phyloP scores from a whole-genome alignment of 2,888 invertebrate genomes.

The Dasypogon diadema region DNA sequence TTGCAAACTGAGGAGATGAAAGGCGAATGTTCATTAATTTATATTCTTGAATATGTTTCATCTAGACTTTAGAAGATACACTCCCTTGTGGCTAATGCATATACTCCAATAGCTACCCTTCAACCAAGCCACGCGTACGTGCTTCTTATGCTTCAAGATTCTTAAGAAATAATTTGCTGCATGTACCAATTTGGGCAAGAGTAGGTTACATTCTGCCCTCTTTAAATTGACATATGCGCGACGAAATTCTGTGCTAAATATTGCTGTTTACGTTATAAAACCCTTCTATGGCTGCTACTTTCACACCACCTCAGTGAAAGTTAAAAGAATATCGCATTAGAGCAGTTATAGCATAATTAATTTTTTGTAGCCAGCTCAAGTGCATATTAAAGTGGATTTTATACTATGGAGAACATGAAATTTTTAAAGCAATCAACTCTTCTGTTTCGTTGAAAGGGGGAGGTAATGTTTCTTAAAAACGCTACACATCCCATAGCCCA shows the following conservation, averaged over 20 bases:
- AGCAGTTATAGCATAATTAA: too few relatives aligned
- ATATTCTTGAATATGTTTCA: neutral
- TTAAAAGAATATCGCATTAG: too few relatives aligned
- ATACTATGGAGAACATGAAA: too few relatives aligned
- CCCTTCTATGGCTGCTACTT: neutral
- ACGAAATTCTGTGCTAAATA: neutral
- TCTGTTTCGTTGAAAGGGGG: too few relatives aligned
- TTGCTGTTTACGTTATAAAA: too few relatives aligned
- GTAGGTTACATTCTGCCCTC: too few relatives aligned
- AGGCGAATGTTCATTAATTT: conserved; percentile 7
- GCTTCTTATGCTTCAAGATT: neutral
- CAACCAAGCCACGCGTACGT: neutral
- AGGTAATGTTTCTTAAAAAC: too few relatives aligned
- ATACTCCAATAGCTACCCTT: neutral
- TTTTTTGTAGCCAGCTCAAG: too few relatives aligned
- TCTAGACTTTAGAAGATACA: neutral
- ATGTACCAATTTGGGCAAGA: too few relatives aligned
- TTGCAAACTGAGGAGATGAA: neutral
- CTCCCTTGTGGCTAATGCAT: conserved; percentile 16
- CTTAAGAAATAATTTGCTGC: too few relatives aligned
- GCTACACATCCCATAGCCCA: neutral
- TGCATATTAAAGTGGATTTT: too few relatives aligned
- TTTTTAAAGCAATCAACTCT: too few relatives aligned
- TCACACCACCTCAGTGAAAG: neutral
- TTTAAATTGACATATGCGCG: neutral